Conservation (phyloP, 2,888 invertebrate genomes). For the Mystacides longicornis region DNA sequence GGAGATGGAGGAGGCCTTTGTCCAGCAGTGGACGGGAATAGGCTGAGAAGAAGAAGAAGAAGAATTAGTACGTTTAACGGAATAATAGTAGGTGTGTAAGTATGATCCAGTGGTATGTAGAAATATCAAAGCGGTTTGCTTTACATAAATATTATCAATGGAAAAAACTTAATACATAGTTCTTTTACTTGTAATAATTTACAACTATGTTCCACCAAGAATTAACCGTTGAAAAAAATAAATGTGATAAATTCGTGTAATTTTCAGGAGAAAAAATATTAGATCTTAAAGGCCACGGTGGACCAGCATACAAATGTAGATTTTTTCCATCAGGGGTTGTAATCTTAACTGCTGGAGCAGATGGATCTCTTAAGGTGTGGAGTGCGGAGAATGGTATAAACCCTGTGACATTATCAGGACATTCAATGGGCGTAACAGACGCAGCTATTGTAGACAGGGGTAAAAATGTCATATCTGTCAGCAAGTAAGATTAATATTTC, state of each 20-base stretch:
- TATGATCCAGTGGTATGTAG: no score
- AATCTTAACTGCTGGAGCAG: constrained; percentile 59
- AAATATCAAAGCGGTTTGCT: no score
- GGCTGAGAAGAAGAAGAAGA: no score
- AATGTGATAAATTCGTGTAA: constrained; percentile 8
- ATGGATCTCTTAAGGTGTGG: constrained; percentile 63
- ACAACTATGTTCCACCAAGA: no score
- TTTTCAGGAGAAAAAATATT: constrained; percentile 38
- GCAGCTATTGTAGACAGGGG: constrained; percentile 58
- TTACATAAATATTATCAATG: no score
- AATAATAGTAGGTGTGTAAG: no score
- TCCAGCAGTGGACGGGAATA: no score
- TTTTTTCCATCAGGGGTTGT: constrained; percentile 69
- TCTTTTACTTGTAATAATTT: no score
- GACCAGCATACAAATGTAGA: constrained; percentile 58
- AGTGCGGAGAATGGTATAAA: constrained; percentile 60
- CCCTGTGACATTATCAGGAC: constrained; percentile 59
- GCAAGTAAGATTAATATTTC: constrained; percentile 46
- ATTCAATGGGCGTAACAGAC: constrained; percentile 57
- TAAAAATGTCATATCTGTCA: constrained; percentile 60
- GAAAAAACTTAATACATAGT: no score
- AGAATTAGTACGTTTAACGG: no score
- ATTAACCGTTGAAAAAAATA: neutral
- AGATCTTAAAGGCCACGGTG: constrained; percentile 56
- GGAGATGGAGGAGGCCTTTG: no score